phyloP scores from a whole-genome alignment of 92 coral and sea anemone species.

The Porites lobata region DNA sequence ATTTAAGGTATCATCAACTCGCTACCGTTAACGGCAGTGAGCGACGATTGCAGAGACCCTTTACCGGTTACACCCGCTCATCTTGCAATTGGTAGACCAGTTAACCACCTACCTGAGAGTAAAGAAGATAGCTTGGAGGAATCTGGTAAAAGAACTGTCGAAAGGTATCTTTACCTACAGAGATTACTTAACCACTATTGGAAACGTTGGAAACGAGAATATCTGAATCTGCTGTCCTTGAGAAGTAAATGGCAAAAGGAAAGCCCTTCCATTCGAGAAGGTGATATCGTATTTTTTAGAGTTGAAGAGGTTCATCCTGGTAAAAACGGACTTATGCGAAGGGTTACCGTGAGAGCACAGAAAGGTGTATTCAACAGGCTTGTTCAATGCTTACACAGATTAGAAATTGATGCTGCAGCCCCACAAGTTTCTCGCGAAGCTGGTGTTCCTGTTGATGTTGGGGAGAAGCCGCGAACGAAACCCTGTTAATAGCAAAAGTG shows the following conservation, averaged over 20 bases:
- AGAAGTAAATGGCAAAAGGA: conserved; percentile 35
- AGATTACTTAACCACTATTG: conserved; percentile 43
- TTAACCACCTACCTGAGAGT: conserved; percentile 29
- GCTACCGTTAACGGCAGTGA: conserved; percentile 39
- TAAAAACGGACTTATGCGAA: conserved; percentile 35
- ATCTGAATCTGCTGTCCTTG: conserved; percentile 15
- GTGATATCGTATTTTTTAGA: conserved; percentile 39
- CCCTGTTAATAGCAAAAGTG: neutral
- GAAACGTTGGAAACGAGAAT: conserved; percentile 47
- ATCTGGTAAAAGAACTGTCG: conserved; percentile 11
- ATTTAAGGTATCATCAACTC: conserved; percentile 43
- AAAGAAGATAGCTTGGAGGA: conserved; percentile 18
- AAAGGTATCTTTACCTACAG: conserved; percentile 51
- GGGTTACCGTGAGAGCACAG: conserved; percentile 22
- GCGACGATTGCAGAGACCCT: conserved; percentile 42
- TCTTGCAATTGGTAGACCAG: conserved; percentile 50
- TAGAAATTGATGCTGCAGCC: conserved; percentile 7
- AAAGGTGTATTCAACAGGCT: neutral
- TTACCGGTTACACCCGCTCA: conserved; percentile 51
- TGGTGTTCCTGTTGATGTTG: neutral
- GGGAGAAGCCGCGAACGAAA: neutral
- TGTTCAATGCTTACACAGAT: conserved; percentile 31
- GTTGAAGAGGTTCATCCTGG: conserved; percentile 39
- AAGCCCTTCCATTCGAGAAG: conserved; percentile 19
- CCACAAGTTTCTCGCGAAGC: neutral